Evolutionary conservation across 1,140 invertebrate genomes (phyloP).

Genomic region (Cephus cinctus): DNA sequence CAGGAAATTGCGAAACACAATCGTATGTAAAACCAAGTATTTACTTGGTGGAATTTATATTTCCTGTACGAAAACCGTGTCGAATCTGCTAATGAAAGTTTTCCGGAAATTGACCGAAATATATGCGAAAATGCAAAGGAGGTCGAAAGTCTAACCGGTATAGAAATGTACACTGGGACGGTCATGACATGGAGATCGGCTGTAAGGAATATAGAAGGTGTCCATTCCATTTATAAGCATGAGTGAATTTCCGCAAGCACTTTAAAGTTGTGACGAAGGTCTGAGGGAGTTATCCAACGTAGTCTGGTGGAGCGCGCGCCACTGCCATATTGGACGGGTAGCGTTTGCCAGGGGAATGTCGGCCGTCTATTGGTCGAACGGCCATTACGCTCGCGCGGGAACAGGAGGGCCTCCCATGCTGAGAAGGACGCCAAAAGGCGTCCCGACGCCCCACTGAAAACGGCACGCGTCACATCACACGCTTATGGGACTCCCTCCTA

Average conservation of each 20-base stretch:
- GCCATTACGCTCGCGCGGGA: slow-evolving; percentile 32
- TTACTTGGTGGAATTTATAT: too few species aligned
- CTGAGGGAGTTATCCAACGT: slow-evolving; percentile 1
- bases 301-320: slow-evolving; percentile 23
- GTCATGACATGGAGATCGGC: too few species aligned
- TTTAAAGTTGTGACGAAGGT: neutral
- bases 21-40: too few species aligned
- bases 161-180: too few species aligned
- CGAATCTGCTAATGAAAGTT: too few species aligned
- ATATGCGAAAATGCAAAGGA: too few species aligned
- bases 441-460: slow-evolving; percentile 45
- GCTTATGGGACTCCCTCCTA: slow-evolving; percentile 28
- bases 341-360: slow-evolving; percentile 21
- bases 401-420: slow-evolving; percentile 35
- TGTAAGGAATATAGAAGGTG: too few species aligned
- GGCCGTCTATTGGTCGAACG: slow-evolving; percentile 39
- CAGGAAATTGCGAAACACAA: too few species aligned
- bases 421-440: slow-evolving; percentile 39
- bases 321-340: slow-evolving; percentile 51
- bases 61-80: too few species aligned
- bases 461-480: slow-evolving; percentile 47
- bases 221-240: neutral
- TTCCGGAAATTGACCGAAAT: too few species aligned
- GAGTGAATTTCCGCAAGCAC: neutral
- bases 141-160: too few species aligned